Base-by-base conservation (phyloP, 2,113 vertebrate genomes). In the Phocoena sinus region DNA sequence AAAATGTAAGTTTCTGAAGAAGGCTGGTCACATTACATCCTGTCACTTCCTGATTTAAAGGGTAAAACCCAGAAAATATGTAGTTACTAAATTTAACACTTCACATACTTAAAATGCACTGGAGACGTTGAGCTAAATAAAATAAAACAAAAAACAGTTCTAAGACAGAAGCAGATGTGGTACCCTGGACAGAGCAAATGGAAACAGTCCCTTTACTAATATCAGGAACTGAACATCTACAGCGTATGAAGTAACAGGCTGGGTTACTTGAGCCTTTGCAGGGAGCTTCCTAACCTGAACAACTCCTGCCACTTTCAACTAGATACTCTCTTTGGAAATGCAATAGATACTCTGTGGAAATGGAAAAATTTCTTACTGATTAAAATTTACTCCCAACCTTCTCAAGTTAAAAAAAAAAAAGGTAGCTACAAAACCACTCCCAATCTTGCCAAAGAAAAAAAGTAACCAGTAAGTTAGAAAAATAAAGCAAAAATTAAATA, bases 321-420 rank as follows among this genome's bases (percentile, higher is more conserved):
- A 79, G 50, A 68, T 18, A 77, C 10, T 73, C 23, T 28, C 33
- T 73, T 82, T 68, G 38, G 15, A 60, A 82, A 87, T 76, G 41
- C 38, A 94, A 94, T 1, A 17, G 63, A 68, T 26, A 91, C 80
- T 89, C 44, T 23, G 12, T 60, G n/a, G 44, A 82, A 95, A 81
- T 21, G 23, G 56, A 95, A 97, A 97, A 63, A 94, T 58, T 21
- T 82, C 73, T 91, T 58, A 74, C 12, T 21, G 1, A 74, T 87
- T 82, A 90, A 94, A 90, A 95, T 80, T 67, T 73, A 92, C n/a
- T 71, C 77, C 71, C 17, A 88, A 80, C 4, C 38, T 91, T 91
- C 58, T 80, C 63, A 96, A 60, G 31, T 70, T 68, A 25, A 65
- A n/a, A 10, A n/a, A 41, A 41, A 65, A n/a, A 10, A n/a, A 13